Conservation (phyloP, 2,888 invertebrate species). For the Tetragnatha montana region DNA sequence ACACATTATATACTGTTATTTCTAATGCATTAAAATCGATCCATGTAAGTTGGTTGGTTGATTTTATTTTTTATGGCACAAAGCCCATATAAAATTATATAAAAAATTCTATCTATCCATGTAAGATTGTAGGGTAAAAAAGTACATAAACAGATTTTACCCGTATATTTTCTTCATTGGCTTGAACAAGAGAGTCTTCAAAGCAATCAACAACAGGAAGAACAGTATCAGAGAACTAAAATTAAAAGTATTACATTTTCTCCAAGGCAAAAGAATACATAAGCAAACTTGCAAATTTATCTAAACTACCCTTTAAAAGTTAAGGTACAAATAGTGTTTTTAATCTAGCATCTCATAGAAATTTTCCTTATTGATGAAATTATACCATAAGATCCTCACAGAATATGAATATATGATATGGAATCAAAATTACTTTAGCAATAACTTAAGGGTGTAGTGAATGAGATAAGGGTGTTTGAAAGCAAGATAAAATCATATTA, state of each 20-base stretch:
- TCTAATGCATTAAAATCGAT: too few species aligned
- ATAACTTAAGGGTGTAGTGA: neutral
- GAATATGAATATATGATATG: neutral
- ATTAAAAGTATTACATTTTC: constrained; percentile 11
- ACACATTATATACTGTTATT: too few species aligned
- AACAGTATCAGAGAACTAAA: constrained; percentile 83
- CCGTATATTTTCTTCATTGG: constrained; percentile 79
- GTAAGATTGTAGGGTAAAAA: too few species aligned
- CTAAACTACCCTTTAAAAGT: too few species aligned
- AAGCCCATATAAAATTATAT: too few species aligned
- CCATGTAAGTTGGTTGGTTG: too few species aligned
- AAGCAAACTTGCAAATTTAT: too few species aligned
- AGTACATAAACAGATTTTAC: constrained; percentile 31
- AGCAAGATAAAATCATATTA: neutral
- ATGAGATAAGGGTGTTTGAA: neutral
- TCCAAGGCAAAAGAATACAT: too few species aligned
- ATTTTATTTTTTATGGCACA: too few species aligned
- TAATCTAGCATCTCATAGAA: too few species aligned
- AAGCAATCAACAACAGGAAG: constrained; percentile 90
- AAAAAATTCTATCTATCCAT: too few species aligned
- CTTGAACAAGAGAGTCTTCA: constrained; percentile 89
- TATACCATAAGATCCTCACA: neutral
- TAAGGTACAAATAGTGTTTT: too few species aligned
- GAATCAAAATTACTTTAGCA: neutral
- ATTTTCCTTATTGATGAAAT: neutral